A percentile compares a stretch with the other conserved stretches of the same genome.
Evolutionary conservation across 1,140 invertebrate genomes (phyloP).

Genomic region (Pissodes strobi): DNA sequence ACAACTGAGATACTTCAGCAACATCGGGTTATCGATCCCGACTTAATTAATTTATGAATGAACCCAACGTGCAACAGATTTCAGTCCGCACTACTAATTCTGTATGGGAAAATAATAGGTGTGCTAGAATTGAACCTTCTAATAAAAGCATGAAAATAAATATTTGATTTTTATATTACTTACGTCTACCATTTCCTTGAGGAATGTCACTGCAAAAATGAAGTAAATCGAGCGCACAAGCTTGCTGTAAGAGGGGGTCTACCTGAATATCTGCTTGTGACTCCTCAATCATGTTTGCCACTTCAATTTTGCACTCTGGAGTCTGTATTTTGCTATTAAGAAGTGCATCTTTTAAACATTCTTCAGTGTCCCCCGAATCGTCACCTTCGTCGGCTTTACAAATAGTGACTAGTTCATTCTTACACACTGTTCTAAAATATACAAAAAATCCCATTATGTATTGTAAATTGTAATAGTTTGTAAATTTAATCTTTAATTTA

Average conservation of each 20-base stretch:
- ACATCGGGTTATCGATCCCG: too few relatives aligned
- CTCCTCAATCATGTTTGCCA: slow-evolving; percentile 81
- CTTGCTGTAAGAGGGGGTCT: slow-evolving; percentile 77
- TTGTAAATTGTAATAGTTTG: too few relatives aligned
- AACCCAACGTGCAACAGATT: too few relatives aligned
- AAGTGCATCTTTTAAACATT: slow-evolving; percentile 87
- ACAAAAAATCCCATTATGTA: slow-evolving; percentile 57
- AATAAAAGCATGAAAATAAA: neutral
- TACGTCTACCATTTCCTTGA: slow-evolving; percentile 85
- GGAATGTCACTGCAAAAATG: slow-evolving; percentile 81
- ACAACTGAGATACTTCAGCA: too few relatives aligned
- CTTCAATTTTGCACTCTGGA: slow-evolving; percentile 75
- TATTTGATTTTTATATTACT: slow-evolving; percentile 52
- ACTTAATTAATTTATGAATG: too few relatives aligned
- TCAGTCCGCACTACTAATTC: too few relatives aligned
- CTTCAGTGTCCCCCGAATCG: slow-evolving; percentile 69
- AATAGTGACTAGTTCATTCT: slow-evolving; percentile 68
- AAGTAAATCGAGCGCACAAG: slow-evolving; percentile 79
- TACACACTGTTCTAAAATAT: slow-evolving; percentile 72
- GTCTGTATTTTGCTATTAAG: slow-evolving; percentile 72
- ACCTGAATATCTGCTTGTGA: slow-evolving; percentile 81
- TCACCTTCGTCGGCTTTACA: slow-evolving; percentile 62
- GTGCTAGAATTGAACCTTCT: neutral
- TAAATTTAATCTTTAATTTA: too few relatives aligned
- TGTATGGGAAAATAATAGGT: too few relatives aligned